These are phyloP conservation scores for Penaeus chinensis DNA, from an alignment of 1,140 invertebrate species.

Conservation along the genomic window DNA sequence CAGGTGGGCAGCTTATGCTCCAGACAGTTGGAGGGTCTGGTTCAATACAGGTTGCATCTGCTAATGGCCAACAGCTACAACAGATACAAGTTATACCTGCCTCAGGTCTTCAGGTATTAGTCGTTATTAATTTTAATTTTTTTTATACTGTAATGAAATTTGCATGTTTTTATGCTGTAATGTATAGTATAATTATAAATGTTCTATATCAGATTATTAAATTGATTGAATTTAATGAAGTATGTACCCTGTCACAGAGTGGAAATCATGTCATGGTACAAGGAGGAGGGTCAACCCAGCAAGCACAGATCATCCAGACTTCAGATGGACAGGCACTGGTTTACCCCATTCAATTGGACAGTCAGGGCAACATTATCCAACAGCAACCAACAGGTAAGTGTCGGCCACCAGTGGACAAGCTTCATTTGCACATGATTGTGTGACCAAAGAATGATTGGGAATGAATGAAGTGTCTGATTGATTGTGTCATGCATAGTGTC, in stretches of 20 bases:
- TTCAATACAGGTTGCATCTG: constrained; percentile 75
- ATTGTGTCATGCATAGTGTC: too few relatives aligned
- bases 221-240: not conserved
- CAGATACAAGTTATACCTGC: constrained; percentile 77
- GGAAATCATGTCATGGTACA: constrained; percentile 57
- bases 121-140: not conserved
- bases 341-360: constrained; percentile 80
- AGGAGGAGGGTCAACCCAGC: constrained; percentile 73
- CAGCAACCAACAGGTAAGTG: constrained; percentile 74
- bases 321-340: constrained; percentile 93
- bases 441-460: too few relatives aligned
- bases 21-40: constrained; percentile 70
- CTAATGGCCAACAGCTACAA: constrained; percentile 71
- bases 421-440: too few relatives aligned
- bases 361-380: constrained; percentile 70
- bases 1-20: constrained; percentile 68
- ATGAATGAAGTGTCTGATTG: too few relatives aligned
- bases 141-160: not conserved
- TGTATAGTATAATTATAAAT: too few relatives aligned
- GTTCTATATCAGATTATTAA: too few relatives aligned
- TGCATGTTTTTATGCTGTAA: too few relatives aligned
- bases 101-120: constrained; percentile 71
- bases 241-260: constrained; percentile 32
- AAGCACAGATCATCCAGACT: constrained; percentile 81
- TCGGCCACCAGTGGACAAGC: too few relatives aligned